A percentile compares a stretch with the other conserved stretches of the same genome.
Evolutionary conservation across 2,113 vertebrate species (phyloP).

Genomic region (Oreotrochilus melanogaster): DNA sequence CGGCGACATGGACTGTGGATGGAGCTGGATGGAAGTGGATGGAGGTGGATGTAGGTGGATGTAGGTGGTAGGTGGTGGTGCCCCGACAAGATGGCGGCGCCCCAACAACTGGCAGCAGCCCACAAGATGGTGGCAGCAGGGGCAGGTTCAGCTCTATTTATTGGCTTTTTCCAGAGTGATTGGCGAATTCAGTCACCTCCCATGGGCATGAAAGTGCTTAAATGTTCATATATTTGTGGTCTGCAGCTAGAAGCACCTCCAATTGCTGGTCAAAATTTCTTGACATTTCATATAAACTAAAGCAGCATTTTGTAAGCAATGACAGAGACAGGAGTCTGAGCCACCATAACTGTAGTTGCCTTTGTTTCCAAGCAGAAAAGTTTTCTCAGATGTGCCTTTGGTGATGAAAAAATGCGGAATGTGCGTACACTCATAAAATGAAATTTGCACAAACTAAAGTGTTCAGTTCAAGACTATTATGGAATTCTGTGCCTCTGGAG

Average conservation of each 20-base stretch:
- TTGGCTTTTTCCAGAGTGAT: background rate
- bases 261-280: background rate
- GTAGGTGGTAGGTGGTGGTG: no score
- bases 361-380: background rate
- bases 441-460: background rate
- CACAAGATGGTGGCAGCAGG: no score
- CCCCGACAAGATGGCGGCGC: no score
- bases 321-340: background rate
- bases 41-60: no score
- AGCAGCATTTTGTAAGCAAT: fast-evolving
- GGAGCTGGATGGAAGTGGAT: no score
- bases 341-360: fast-evolving
- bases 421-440: fast-evolving
- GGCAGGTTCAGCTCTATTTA: background rate
- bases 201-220: background rate
- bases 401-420: background rate
- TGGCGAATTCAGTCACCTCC: background rate
- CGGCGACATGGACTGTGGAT: no score
- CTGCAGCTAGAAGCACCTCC: background rate
- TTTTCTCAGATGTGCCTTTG: background rate
- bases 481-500: background rate
- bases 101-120: no score
- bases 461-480: background rate
- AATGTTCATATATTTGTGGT: background rate
- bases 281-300: background rate